Percentiles rank a stretch among this genome's conserved stretches.
These are phyloP conservation scores for Mya arenaria DNA, from an alignment of 1,140 invertebrate genomes.

Conservation along the genomic window DNA sequence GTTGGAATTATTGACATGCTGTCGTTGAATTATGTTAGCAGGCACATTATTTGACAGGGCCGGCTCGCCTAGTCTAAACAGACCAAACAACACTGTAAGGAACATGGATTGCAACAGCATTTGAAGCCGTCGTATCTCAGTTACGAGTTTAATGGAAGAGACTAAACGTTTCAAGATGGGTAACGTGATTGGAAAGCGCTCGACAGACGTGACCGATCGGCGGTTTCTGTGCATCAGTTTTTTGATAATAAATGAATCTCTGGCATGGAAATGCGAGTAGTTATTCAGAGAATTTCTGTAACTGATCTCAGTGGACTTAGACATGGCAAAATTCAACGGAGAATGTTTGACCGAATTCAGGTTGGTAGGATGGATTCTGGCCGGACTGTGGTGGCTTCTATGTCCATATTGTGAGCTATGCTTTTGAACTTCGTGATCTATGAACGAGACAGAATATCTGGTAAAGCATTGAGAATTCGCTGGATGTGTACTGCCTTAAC, in stretches of 20 bases:
- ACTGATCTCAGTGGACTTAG: not conserved
- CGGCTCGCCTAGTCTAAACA: not conserved
- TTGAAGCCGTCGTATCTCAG: not conserved
- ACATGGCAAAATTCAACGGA: not conserved
- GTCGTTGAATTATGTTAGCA: not conserved
- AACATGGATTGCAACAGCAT: not conserved
- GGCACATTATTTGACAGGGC: not conserved
- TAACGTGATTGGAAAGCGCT: not conserved
- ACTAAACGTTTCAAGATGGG: not conserved
- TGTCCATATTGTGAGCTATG: slow-evolving; percentile 41
- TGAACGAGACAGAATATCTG: slow-evolving; percentile 48
- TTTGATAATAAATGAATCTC: not conserved
- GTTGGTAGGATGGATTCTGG: not conserved
- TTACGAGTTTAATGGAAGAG: not conserved
- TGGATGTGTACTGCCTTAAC: slow-evolving; percentile 50
- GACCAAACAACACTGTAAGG: not conserved
- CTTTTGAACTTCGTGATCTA: slow-evolving; percentile 35
- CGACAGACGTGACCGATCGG: not conserved
- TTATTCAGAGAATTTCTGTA: not conserved
- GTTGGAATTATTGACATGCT: not conserved
- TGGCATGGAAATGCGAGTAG: not conserved
- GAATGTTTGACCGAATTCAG: not conserved
- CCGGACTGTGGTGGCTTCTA: not conserved
- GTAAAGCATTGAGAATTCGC: slow-evolving; percentile 39
- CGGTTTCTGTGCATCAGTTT: not conserved